These are phyloP conservation scores for Loripinus fragilis DNA, from an alignment of 2,888 invertebrate genomes.

Conservation along the genomic window DNA sequence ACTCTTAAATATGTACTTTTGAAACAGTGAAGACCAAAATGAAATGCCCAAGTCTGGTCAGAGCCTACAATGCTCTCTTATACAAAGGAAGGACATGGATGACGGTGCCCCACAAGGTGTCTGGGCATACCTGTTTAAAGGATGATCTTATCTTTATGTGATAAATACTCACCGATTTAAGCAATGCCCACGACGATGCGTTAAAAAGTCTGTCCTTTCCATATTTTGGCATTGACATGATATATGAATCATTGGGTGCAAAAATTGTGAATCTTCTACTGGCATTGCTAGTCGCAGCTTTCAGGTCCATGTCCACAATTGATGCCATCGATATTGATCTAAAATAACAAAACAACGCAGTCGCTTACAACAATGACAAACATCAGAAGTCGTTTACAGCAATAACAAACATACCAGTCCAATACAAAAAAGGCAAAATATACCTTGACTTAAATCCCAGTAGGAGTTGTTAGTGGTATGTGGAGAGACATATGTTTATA, in stretches of 20 bases:
- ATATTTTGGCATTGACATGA: conserved; percentile 71
- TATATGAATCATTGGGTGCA: conserved; percentile 72
- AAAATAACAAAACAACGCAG: conserved; percentile 10
- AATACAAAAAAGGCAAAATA: not conserved
- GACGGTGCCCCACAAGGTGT: too few relatives aligned
- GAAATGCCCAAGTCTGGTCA: too few relatives aligned
- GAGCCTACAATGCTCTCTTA: too few relatives aligned
- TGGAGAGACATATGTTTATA: too few relatives aligned
- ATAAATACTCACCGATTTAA: conserved; percentile 69
- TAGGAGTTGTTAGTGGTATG: too few relatives aligned
- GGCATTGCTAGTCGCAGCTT: conserved; percentile 62
- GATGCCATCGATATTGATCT: conserved; percentile 73
- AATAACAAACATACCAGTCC: not conserved
- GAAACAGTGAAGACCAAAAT: too few relatives aligned
- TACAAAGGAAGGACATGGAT: too few relatives aligned
- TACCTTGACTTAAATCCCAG: too few relatives aligned
- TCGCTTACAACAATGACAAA: not conserved
- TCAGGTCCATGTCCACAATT: conserved; percentile 68
- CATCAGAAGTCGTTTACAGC: not conserved
- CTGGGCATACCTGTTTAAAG: too few relatives aligned
- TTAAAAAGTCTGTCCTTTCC: conserved; percentile 70
- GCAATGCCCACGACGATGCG: conserved; percentile 51
- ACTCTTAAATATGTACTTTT: too few relatives aligned
- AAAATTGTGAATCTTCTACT: conserved; percentile 71
- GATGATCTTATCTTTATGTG: too few relatives aligned